A percentile compares a stretch with the other conserved stretches of the same genome.
These are phyloP conservation scores for Poicephalus meyeri DNA, from an alignment of 2,113 vertebrate genomes.

Conservation along the genomic window DNA sequence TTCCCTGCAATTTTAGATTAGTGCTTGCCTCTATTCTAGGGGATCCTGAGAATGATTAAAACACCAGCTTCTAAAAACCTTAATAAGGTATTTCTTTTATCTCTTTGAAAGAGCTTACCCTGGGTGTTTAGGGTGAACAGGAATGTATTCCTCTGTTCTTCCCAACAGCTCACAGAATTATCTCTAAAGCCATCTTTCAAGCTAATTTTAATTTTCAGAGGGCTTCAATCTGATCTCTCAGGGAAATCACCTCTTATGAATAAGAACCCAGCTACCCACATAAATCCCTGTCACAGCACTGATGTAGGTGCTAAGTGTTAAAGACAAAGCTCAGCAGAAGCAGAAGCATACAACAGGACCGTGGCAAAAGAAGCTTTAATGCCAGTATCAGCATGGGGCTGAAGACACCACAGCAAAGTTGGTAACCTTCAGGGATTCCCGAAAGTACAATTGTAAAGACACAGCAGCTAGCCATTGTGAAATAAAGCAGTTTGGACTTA, in stretches of 20 bases:
- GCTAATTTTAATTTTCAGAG: background rate
- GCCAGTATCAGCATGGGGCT: background rate
- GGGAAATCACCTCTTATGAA: background rate
- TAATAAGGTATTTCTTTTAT: background rate
- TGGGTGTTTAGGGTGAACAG: background rate
- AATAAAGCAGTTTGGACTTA: background rate
- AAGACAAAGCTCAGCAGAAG: background rate
- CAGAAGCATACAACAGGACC: background rate
- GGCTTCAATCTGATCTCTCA: background rate
- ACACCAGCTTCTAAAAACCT: background rate
- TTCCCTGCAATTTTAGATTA: background rate
- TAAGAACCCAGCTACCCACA: background rate
- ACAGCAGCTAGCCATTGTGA: background rate
- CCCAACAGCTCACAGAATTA: background rate
- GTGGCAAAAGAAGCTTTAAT: background rate
- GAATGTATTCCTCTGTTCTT: background rate
- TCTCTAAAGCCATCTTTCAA: background rate
- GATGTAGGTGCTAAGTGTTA: background rate
- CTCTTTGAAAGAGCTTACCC: background rate
- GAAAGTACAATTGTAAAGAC: background rate
- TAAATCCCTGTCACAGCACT: background rate
- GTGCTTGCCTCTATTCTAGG: background rate
- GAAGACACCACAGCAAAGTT: background rate
- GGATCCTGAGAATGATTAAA: background rate
- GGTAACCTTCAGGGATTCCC: background rate